phyloP scores from a whole-genome alignment of 2,113 vertebrate genomes.

The Suricata suricatta region DNA sequence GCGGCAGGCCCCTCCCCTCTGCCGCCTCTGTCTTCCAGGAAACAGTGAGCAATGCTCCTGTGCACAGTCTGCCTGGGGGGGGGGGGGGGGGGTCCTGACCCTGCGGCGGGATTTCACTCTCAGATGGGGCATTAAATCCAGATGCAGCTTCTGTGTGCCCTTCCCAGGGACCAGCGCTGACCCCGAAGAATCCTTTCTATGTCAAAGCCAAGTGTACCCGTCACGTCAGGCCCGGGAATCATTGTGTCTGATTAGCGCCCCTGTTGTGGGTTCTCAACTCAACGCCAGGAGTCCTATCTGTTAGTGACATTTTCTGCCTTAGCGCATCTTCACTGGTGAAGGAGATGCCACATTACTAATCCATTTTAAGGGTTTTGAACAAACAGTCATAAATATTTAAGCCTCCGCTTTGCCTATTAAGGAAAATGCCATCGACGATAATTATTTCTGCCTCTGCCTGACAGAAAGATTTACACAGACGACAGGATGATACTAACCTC shows the following conservation, averaged over 20 bases:
- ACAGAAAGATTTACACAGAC: slow-evolving; percentile 52
- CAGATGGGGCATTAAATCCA: not conserved
- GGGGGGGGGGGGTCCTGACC: not conserved
- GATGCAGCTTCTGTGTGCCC: not conserved
- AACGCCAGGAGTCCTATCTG: not conserved
- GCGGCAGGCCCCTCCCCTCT: not conserved
- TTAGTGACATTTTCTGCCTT: slow-evolving; percentile 8
- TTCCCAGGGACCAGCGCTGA: not conserved
- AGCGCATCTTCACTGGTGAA: slow-evolving; percentile 20
- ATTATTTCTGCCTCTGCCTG: slow-evolving; percentile 51
- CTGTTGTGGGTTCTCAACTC: not conserved
- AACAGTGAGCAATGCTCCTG: fast-evolving
- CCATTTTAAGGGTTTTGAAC: slow-evolving; percentile 77
- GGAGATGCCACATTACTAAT: slow-evolving; percentile 63
- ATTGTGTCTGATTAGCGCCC: too few species aligned
- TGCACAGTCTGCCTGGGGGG: not conserved
- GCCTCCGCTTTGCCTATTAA: slow-evolving; percentile 55
- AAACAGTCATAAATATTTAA: slow-evolving; percentile 70
- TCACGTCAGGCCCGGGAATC: not conserved
- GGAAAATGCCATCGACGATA: slow-evolving; percentile 46
- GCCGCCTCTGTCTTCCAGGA: not conserved
- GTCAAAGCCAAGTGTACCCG: fast-evolving
- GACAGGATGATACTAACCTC: slow-evolving; percentile 48
- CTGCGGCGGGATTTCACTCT: not conserved
- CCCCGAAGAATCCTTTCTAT: not conserved